Base-by-base conservation (phyloP, 2,797 vertebrate species). In the Cynodonichthys magdalenae region DNA sequence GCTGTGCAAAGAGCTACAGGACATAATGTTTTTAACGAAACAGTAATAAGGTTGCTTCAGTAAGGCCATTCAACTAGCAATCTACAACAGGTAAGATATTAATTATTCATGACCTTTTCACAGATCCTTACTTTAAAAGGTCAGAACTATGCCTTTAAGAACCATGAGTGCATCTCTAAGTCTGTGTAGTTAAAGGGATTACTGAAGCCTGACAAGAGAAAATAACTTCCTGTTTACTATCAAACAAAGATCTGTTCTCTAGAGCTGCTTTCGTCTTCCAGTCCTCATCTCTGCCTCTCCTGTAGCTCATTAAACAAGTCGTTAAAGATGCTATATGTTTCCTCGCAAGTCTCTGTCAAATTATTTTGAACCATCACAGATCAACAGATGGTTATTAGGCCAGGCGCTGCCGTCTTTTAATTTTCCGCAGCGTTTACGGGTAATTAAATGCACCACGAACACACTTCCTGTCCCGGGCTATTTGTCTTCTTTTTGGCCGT, bases 371-470 rank as follows among this genome's bases (percentile, higher is more conserved):
- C 74, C 59, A 42, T 0, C 34, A 59, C 11, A 42, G 29, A 60
- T 56, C 64, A 60, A 28, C 46, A 76, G 75, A 66, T 52, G 29
- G 62, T 74, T 63, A 75, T 78, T 77, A 77, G 74, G 70, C 41
- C 55, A 20, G 49, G 64, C 63, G 4, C 75, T 55, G 63, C 59
- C 51, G 61, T 74, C 71, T 66, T 82, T 87, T 66, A 82, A 69
- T 74, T 34, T 65, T 54, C 69, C 75, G 44, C 31, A 1, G 50
- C 64, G 28, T 74, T 54, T 70, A 77, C 53, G 50, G 59, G 29
- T 86, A 86, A 85, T 87, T 83, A 87, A 85, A 80, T 52, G 77
- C 57, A 39, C 71, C 81, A 55, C 75, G 65, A 74, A 74, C 57
- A 46, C 58, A 72, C 83, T 86, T 83, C 86, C 86, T 81, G 74